Evolutionary conservation across 1,140 invertebrate species (phyloP).

Genomic region (Orius laevigatus): DNA sequence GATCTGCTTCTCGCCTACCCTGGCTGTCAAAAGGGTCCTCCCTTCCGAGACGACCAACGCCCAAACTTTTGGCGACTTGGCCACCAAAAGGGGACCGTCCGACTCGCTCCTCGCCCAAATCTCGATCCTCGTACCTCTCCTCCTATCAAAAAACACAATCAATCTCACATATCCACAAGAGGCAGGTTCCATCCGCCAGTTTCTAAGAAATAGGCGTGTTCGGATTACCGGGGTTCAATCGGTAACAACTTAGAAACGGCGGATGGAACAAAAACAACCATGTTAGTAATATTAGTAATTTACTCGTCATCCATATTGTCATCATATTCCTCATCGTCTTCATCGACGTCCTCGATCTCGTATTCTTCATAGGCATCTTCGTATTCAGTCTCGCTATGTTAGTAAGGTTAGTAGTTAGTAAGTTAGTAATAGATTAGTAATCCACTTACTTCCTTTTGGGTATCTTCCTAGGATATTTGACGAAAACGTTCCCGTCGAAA

Average conservation of each 20-base stretch:
- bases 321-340: constrained; percentile 22
- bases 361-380: constrained; percentile 22
- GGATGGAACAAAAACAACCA: too few species aligned
- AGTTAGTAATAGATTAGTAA: constrained; percentile 15
- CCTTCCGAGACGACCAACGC: not conserved
- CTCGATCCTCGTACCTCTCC: constrained; percentile 25
- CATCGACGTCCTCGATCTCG: constrained; percentile 22
- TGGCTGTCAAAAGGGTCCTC: not conserved
- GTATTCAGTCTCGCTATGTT: constrained; percentile 15
- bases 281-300: constrained; percentile 12
- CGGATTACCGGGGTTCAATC: too few species aligned
- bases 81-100: not conserved
- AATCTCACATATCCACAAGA: not conserved
- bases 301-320: constrained; percentile 21
- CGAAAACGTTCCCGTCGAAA: constrained; percentile 15
- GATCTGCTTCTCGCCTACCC: constrained; percentile 4
- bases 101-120: constrained; percentile 1
- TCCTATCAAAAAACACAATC: constrained; percentile 24
- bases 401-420: not conserved
- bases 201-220: too few species aligned
- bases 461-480: constrained; percentile 10
- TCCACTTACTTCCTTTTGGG: constrained; percentile 16
- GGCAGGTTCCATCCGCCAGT: too few species aligned
- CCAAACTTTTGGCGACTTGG: constrained; percentile 6
- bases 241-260: too few species aligned